Percentiles rank a stretch among this genome's conserved stretches.
Evolutionary conservation across 2,113 vertebrate species (phyloP).

Genomic region (Galemys pyrenaicus): DNA sequence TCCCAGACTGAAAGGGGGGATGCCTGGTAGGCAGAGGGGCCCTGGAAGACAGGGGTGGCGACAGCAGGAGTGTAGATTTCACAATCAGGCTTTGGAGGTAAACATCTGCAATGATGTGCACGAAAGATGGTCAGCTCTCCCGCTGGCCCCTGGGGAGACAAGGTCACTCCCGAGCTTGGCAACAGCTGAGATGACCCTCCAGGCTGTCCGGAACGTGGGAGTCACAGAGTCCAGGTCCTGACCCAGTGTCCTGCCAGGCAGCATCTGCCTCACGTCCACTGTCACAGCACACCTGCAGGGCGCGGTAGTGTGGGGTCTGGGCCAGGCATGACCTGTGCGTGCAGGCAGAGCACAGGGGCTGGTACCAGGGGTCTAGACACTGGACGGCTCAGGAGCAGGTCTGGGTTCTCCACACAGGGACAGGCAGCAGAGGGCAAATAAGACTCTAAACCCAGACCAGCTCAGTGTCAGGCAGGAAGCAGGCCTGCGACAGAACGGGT

Average conservation of each 20-base stretch:
- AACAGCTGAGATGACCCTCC: not conserved
- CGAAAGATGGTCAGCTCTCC: not conserved
- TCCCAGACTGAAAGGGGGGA: not conserved
- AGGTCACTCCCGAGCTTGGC: not conserved
- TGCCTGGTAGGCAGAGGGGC: too few relatives aligned
- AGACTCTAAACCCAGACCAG: too few relatives aligned
- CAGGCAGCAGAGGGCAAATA: too few relatives aligned
- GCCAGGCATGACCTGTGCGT: too few relatives aligned
- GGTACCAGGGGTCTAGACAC: too few relatives aligned
- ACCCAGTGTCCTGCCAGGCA: not conserved
- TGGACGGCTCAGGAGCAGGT: too few relatives aligned
- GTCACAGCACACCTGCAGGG: too few relatives aligned
- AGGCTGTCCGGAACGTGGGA: not conserved
- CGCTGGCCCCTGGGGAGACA: not conserved
- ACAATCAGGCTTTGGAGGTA: not conserved
- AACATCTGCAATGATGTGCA: conserved; percentile 7
- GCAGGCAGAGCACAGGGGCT: too few relatives aligned
- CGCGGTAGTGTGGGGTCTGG: too few relatives aligned
- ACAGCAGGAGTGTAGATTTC: not conserved
- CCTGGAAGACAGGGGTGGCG: not conserved
- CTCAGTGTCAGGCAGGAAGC: too few relatives aligned
- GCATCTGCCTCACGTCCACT: not conserved
- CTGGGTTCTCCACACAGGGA: too few relatives aligned
- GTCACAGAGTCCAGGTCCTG: not conserved
- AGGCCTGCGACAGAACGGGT: too few relatives aligned